Evolutionary conservation across 2,113 vertebrate species (phyloP), one percentile per base, ranked within the genome.

Genomic region (Scartelaos histophorus): DNA sequence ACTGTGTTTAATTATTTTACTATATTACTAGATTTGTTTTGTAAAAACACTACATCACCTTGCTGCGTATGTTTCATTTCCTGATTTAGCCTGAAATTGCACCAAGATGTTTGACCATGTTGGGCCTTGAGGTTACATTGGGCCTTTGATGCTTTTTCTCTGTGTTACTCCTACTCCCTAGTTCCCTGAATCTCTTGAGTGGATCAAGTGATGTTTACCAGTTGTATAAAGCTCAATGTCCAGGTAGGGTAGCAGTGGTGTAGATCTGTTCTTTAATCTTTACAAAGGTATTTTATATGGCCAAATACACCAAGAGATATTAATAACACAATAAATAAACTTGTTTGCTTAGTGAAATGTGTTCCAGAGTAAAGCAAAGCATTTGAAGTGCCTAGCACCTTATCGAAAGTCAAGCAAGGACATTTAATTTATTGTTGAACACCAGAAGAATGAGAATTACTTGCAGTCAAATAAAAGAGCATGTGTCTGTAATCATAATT

Each of bases 211-310:
- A 17, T 74, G 71, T 47, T 79, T 34, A 70, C 70, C 57, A 19
- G 15, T 46, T 67, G 73, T 60, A 60, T 71, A 47, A 82, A 69
- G 77, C 78, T 66, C 76, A 58, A 46, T n/a, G 19, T 77, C 67
- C 80, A 24, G 5, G 76, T 76, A 29, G 21, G 22, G 75, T 81
- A 74, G 78, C 83, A 64, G 75, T 67, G 70, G 67, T 75, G 64
- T 54, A 74, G 66, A 76, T 22, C 60, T 34, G 4, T 29, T 61
- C 57, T 13, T 86, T 88, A 85, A 89, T 85, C 89, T 89, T 82
- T 68, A 85, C 82, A 89, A 87, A 89, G 85, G 9, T 74, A 66
- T 67, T 69, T 79, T 76, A 76, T 80, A 68, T 81, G 87, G 45
- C 65, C 74, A 88, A 71, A 88, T 81, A 78, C 77, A 67, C 70